These are phyloP conservation scores for Gymnocephalus cernua DNA, from an alignment of 2,113 vertebrate species.

Conservation along the genomic window DNA sequence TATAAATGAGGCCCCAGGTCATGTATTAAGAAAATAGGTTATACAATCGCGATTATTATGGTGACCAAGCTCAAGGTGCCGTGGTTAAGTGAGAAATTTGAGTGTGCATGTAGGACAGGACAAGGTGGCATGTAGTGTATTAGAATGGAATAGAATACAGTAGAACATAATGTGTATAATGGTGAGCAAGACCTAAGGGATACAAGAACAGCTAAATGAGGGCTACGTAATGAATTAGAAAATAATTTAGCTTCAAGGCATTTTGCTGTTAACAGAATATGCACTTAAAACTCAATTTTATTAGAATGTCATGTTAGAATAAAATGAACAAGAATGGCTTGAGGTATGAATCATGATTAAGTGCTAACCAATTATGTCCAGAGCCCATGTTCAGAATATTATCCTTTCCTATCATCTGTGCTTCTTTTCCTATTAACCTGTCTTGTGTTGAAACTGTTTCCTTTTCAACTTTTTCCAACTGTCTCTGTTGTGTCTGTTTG, in stretches of 20 bases:
- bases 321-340: conserved; percentile 67
- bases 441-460: conserved; percentile 76
- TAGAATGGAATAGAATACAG: conserved; percentile 30
- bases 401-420: conserved; percentile 73
- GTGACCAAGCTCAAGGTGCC: background rate
- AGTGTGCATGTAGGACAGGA: background rate
- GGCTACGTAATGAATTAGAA: conserved; percentile 67
- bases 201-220: conserved; percentile 49
- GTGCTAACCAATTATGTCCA: conserved; percentile 68
- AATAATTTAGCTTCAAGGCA: conserved; percentile 67
- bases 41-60: background rate
- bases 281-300: conserved; percentile 64
- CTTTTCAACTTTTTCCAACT: conserved; percentile 75
- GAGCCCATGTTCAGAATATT: conserved; percentile 57
- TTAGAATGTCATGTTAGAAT: conserved; percentile 68
- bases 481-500: conserved; percentile 84
- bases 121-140: conserved; percentile 2
- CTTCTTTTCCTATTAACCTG: conserved; percentile 75
- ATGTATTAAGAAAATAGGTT: background rate
- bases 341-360: conserved; percentile 72
- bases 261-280: conserved; percentile 68
- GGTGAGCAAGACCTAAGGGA: conserved; percentile 36
- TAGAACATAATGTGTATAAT: conserved; percentile 3
- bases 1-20: too few relatives aligned
- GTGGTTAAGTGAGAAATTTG: background rate